phyloP scores from a whole-genome alignment of 2,113 vertebrate genomes.

The western clawed frog (Xenopus tropicalis) region DNA sequence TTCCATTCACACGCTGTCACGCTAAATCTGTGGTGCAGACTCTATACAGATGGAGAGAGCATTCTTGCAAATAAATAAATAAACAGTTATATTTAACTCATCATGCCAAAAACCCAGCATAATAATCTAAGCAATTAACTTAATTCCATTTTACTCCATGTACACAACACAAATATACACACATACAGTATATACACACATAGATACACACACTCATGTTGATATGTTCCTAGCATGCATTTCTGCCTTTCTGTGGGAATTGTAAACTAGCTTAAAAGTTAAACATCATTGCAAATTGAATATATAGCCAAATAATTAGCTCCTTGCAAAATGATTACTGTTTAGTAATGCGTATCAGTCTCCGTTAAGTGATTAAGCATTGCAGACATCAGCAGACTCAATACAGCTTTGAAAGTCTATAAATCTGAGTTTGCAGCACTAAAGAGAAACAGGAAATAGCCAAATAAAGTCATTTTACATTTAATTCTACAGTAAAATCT shows the following conservation, averaged over 20 bases:
- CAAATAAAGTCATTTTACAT: slow-evolving; percentile 28
- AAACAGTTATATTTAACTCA: too few relatives aligned
- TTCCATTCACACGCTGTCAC: too few relatives aligned
- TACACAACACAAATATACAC: too few relatives aligned
- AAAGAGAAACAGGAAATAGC: not conserved
- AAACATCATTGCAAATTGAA: slow-evolving; percentile 27
- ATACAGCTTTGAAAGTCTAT: slow-evolving; percentile 7
- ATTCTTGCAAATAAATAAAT: too few relatives aligned
- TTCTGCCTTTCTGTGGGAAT: not conserved
- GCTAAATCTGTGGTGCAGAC: too few relatives aligned
- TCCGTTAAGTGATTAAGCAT: not conserved
- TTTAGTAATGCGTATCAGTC: slow-evolving; percentile 33
- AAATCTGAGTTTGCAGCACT: fast-evolving
- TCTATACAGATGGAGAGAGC: too few relatives aligned
- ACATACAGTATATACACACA: too few relatives aligned
- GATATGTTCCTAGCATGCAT: not conserved
- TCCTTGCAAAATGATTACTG: slow-evolving; percentile 37
- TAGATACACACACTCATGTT: too few relatives aligned
- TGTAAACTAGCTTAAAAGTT: slow-evolving; percentile 2
- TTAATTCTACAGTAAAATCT: slow-evolving; percentile 16
- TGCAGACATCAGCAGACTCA: not conserved
- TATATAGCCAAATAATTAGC: slow-evolving; percentile 33
- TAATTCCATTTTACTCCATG: not conserved
- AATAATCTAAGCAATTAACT: too few relatives aligned
- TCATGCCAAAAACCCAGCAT: too few relatives aligned